Percentiles rank a stretch among this genome's conserved stretches.
Evolutionary conservation across 1,140 invertebrate genomes (phyloP).

Genomic region (Anastatus disparis): DNA sequence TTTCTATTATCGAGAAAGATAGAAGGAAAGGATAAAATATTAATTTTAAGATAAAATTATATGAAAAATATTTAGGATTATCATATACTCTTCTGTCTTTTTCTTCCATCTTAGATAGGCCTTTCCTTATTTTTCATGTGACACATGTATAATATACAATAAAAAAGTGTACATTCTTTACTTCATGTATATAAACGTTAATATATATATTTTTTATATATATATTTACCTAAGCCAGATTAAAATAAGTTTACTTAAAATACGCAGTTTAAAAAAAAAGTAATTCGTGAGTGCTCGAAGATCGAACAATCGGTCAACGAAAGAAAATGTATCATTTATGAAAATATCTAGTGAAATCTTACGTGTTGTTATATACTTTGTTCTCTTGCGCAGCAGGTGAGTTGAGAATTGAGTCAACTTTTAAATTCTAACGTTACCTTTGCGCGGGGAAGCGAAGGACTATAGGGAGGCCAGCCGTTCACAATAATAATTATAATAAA

Average conservation of each 20-base stretch:
- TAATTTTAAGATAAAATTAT: constrained; percentile 45
- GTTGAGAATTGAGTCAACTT: constrained; percentile 68
- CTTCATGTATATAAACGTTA: constrained; percentile 31
- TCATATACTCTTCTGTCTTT: constrained; percentile 14
- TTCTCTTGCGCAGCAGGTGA: constrained; percentile 67
- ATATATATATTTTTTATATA: constrained; percentile 39
- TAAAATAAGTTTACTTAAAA: constrained; percentile 23
- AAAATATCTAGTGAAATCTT: constrained; percentile 51
- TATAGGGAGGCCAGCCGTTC: constrained; percentile 66
- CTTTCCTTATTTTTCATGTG: constrained; percentile 28
- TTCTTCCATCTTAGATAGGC: constrained; percentile 20
- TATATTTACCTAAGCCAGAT: constrained; percentile 22
- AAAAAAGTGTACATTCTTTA: constrained; percentile 28
- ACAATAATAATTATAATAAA: constrained; percentile 40
- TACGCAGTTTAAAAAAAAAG: constrained; percentile 31
- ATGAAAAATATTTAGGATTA: too few species aligned
- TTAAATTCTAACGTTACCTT: constrained; percentile 62
- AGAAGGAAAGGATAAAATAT: constrained; percentile 27
- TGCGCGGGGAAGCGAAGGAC: constrained; percentile 67
- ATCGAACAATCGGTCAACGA: constrained; percentile 61
- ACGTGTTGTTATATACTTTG: constrained; percentile 58
- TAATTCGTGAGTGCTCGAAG: constrained; percentile 62
- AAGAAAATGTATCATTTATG: constrained; percentile 1
- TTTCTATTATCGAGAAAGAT: constrained; percentile 12
- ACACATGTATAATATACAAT: constrained; percentile 29